Evolutionary conservation across 2,113 vertebrate species (phyloP), one percentile per base, ranked within the genome.

Genomic region (Todiramphus saurophagus): DNA sequence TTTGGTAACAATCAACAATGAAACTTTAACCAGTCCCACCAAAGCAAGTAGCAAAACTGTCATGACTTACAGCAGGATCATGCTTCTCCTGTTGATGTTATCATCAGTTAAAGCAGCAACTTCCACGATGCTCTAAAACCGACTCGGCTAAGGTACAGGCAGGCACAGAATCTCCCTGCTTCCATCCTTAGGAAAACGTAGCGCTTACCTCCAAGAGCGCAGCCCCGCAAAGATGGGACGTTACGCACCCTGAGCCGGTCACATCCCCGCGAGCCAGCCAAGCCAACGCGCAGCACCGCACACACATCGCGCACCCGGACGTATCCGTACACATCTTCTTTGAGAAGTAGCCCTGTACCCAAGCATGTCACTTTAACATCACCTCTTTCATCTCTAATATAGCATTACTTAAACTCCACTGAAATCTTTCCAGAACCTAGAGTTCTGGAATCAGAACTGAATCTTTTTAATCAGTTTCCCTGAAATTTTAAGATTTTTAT

Each of bases 201-300:
- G 86, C 93, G 66, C 91, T 91, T 67, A 59, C 75, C 87, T 85
- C 87, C 94, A 27, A 37, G 35, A 69, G 70, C 41, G 62, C 31
- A 5, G 43, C 87, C 86, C 80, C 7, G 0, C 76, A 55, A 33
- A 55, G 39, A 51, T 1, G 3, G 3, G 20, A 2, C 1, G 7
- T 5, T 69, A 7, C 1, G 17, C 20, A 7, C 35, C 53, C 21
- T 3, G 66, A 76, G 74, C 74, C 6, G 69, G 30, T 23, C 48
- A 28, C 62, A 46, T 17, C 58, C 53, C 66, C 73, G 3, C 0
- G 1, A 58, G 35, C 4, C 43, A 68, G 73, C 56, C 69, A 10
- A 83, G 56, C 43, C 77, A 33, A 33, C 0, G 0, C 3, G 0
- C 12, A 6, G 50, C 21, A 2, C 39, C 1, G 0, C 64, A 8